Percentiles rank a stretch among this genome's conserved stretches.
These are phyloP conservation scores for Mycalesis mineus DNA, from an alignment of 2,888 invertebrate genomes.

Conservation along the genomic window DNA sequence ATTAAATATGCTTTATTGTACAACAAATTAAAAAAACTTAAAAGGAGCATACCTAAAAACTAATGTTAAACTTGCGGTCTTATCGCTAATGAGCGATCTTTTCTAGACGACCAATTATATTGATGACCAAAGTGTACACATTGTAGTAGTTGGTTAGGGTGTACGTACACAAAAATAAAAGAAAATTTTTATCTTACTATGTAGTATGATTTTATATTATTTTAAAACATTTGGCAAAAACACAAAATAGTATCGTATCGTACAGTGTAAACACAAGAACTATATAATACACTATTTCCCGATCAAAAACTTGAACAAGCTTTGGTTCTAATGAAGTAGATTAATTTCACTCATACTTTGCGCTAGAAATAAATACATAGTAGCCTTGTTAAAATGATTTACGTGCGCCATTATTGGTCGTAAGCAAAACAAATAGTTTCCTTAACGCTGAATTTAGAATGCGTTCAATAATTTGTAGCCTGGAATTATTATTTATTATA, in stretches of 20 bases:
- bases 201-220: too few relatives aligned
- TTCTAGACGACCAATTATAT: too few relatives aligned
- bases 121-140: too few relatives aligned
- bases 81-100: too few relatives aligned
- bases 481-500: constrained; percentile 5
- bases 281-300: constrained; percentile 20
- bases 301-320: constrained; percentile 31
- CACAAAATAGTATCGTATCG: background rate
- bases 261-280: background rate
- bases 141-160: too few relatives aligned
- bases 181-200: too few relatives aligned
- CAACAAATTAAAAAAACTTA: too few relatives aligned
- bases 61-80: too few relatives aligned
- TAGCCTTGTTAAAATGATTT: constrained; percentile 18
- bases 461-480: constrained; percentile 11
- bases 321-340: constrained; percentile 24
- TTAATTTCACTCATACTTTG: constrained; percentile 21
- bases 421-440: constrained; percentile 48
- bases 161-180: too few relatives aligned
- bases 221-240: too few relatives aligned
- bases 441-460: constrained; percentile 17
- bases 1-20: too few relatives aligned
- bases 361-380: constrained; percentile 14
- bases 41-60: too few relatives aligned
- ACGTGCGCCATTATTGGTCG: constrained; percentile 55